These are phyloP conservation scores for Caiman crocodilus DNA, from an alignment of 2,797 vertebrate species.

Conservation along the genomic window DNA sequence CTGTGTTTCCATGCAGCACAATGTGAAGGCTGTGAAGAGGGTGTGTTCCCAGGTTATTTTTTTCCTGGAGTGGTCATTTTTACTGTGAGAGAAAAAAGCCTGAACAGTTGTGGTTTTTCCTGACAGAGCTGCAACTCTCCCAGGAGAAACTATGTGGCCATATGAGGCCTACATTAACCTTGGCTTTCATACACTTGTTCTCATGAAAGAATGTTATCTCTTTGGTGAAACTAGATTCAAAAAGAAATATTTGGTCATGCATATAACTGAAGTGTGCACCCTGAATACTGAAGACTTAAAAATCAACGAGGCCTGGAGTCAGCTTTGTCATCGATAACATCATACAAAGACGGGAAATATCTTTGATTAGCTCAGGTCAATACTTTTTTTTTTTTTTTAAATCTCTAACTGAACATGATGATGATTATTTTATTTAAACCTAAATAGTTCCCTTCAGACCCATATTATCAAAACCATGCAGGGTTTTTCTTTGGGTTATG, in stretches of 20 bases:
- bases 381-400: slow-evolving; percentile 27
- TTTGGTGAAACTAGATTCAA: background rate
- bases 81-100: too few relatives aligned
- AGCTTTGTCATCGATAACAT: background rate
- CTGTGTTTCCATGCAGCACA: too few relatives aligned
- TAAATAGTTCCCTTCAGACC: slow-evolving; percentile 48
- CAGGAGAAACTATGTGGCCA: too few relatives aligned
- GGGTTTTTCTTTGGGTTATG: background rate
- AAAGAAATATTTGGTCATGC: background rate
- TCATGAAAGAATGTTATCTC: background rate
- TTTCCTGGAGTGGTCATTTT: too few relatives aligned
- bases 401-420: background rate
- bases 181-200: background rate
- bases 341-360: background rate
- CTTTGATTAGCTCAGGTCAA: slow-evolving; percentile 30
- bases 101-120: too few relatives aligned
- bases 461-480: background rate
- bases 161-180: background rate
- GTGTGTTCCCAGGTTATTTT: too few relatives aligned
- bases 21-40: too few relatives aligned
- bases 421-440: slow-evolving; percentile 46
- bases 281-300: background rate
- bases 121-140: too few relatives aligned
- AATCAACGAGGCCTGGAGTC: background rate
- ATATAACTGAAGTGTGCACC: background rate